These are phyloP conservation scores for Chydorus sphaericus DNA, from an alignment of 2,888 invertebrate genomes.

Conservation along the genomic window DNA sequence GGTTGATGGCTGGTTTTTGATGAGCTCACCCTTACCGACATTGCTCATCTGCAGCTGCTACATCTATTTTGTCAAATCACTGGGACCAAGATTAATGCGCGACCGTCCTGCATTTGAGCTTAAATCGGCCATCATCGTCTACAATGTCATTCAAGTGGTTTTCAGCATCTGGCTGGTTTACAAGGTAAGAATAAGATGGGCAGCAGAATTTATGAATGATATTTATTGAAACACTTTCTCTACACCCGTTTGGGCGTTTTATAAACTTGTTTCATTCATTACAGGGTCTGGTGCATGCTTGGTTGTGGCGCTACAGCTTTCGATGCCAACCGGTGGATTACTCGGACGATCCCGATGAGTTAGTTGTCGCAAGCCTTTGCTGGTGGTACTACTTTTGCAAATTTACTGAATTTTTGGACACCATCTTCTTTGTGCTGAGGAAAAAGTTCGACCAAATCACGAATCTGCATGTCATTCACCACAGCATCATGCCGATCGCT, in stretches of 20 bases:
- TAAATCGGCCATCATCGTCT: conserved; percentile 58
- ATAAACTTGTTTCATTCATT: conserved; percentile 15
- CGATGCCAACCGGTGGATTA: conserved; percentile 60
- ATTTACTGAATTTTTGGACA: conserved; percentile 73
- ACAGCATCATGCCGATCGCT: conserved; percentile 34
- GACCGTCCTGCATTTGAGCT: conserved; percentile 76
- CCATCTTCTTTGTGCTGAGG: conserved; percentile 40
- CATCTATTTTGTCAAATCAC: conserved; percentile 61
- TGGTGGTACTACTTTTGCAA: conserved; percentile 87
- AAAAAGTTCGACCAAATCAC: conserved; percentile 33
- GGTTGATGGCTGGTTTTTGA: conserved; percentile 75
- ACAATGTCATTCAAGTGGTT: conserved; percentile 77
- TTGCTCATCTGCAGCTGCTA: conserved; percentile 65
- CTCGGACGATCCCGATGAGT: conserved; percentile 43
- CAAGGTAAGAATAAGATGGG: conserved; percentile 78
- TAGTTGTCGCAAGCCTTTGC: conserved; percentile 66
- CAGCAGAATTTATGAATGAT: no score
- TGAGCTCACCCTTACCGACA: conserved; percentile 78
- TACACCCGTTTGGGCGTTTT: no score
- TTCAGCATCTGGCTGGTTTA: conserved; percentile 84
- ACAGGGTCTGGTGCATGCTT: conserved; percentile 27
- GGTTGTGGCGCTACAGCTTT: conserved; percentile 69
- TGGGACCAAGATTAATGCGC: conserved; percentile 78
- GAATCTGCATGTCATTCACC: conserved; percentile 35
- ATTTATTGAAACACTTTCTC: no score